These are phyloP conservation scores for Amblyjoppa fuscipennis DNA, from an alignment of 2,888 invertebrate genomes.

Conservation along the genomic window DNA sequence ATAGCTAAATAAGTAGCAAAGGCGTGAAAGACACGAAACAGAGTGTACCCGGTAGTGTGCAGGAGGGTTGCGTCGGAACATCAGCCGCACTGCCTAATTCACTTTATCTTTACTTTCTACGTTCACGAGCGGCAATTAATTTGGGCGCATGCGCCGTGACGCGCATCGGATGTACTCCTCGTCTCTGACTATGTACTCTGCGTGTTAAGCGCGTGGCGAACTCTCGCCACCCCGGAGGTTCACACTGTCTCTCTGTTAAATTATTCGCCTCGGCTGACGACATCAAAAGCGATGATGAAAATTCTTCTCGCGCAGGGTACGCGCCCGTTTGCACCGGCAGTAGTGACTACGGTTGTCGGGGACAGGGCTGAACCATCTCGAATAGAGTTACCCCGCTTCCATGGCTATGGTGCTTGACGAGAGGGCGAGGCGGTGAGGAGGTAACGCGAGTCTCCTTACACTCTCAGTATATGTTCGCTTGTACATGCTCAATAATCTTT, in stretches of 20 bases:
- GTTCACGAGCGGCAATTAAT: constrained; percentile 55
- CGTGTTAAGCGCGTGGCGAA: constrained; percentile 37
- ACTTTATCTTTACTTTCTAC: constrained; percentile 48
- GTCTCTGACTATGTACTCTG: constrained; percentile 15
- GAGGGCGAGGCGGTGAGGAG: too few relatives aligned
- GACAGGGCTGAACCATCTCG: neutral
- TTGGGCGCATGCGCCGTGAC: constrained; percentile 31
- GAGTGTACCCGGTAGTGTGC: too few relatives aligned
- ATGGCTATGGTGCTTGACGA: too few relatives aligned
- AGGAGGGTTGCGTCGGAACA: constrained; percentile 10
- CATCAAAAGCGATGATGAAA: constrained; percentile 59
- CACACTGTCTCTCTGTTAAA: constrained; percentile 20
- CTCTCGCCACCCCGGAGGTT: constrained; percentile 1
- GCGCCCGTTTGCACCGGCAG: neutral
- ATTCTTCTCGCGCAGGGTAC: constrained; percentile 40
- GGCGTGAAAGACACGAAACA: too few relatives aligned
- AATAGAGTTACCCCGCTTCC: constrained; percentile 7
- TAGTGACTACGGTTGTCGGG: neutral
- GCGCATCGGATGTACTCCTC: neutral
- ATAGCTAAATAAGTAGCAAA: too few relatives aligned
- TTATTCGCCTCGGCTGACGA: constrained; percentile 36
- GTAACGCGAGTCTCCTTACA: too few relatives aligned
- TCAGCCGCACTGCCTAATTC: constrained; percentile 45
- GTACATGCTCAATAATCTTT: too few relatives aligned
- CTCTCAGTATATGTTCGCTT: too few relatives aligned